Percentiles rank a stretch among this genome's conserved stretches.
Conservation (phyloP, 2,113 vertebrate genomes). For the Silurus meridionalis region DNA sequence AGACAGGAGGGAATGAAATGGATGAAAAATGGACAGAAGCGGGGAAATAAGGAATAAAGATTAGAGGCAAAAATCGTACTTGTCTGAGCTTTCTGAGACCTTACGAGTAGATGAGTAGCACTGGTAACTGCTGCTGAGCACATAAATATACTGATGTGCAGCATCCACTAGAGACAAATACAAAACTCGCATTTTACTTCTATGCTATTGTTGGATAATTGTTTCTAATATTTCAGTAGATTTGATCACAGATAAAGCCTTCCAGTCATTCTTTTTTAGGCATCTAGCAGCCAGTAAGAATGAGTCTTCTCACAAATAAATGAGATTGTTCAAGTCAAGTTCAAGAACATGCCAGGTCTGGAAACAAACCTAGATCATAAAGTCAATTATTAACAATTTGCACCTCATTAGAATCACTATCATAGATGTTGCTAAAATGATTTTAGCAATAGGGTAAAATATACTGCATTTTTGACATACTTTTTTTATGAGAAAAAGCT, state of each 20-base stretch:
- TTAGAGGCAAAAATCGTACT: background rate
- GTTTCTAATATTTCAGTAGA: background rate
- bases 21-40: background rate
- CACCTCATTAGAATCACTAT: background rate
- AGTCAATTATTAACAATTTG: background rate
- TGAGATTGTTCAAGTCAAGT: background rate
- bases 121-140: background rate
- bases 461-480: background rate
- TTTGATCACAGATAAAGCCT: background rate
- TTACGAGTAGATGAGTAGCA: background rate
- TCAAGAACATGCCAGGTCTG: background rate
- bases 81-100: background rate
- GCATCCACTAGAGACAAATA: background rate
- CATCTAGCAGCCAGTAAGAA: background rate
- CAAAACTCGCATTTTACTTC: background rate
- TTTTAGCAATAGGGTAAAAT: background rate
- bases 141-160: background rate
- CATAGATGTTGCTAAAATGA: background rate
- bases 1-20: constrained; percentile 12
- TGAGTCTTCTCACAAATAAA: background rate
- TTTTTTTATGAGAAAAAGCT: background rate
- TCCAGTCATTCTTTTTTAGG: background rate
- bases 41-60: background rate
- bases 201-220: background rate
- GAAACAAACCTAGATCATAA: background rate